A percentile compares a stretch with the other conserved stretches of the same genome.
These are phyloP conservation scores for Lophura swinhoii DNA, from an alignment of 2,797 vertebrate species.

Conservation along the genomic window DNA sequence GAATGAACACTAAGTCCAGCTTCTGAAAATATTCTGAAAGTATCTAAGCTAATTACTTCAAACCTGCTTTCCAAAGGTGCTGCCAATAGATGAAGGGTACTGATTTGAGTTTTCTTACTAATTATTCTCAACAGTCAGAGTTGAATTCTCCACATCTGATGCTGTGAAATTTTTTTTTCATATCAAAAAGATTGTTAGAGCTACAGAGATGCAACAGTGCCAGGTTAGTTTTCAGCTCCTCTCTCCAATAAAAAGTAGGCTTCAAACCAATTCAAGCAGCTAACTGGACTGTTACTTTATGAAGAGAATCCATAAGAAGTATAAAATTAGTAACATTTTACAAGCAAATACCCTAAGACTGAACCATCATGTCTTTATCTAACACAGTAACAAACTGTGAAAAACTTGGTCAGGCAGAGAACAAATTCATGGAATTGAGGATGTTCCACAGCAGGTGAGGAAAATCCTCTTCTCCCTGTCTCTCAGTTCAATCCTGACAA, in stretches of 20 bases:
- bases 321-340: neutral
- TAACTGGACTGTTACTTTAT: neutral
- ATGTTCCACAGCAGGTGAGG: neutral
- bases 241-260: neutral
- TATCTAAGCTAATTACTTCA: neutral
- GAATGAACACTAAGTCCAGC: neutral
- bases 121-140: neutral
- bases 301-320: neutral
- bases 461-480: neutral
- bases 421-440: neutral
- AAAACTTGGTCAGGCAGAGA: neutral
- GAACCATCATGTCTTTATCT: neutral
- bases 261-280: neutral
- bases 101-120: neutral
- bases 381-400: neutral
- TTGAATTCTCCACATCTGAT: neutral
- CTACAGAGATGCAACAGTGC: neutral
- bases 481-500: constrained; percentile 7
- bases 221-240: neutral
- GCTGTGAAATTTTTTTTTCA: neutral
- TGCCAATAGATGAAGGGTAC: neutral
- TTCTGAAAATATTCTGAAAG: neutral
- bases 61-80: neutral
- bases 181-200: neutral
- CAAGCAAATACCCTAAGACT: neutral